A percentile compares a stretch with the other conserved stretches of the same genome.
These are phyloP conservation scores for Macrochelys suwanniensis DNA, from an alignment of 2,797 vertebrate genomes.

Conservation along the genomic window DNA sequence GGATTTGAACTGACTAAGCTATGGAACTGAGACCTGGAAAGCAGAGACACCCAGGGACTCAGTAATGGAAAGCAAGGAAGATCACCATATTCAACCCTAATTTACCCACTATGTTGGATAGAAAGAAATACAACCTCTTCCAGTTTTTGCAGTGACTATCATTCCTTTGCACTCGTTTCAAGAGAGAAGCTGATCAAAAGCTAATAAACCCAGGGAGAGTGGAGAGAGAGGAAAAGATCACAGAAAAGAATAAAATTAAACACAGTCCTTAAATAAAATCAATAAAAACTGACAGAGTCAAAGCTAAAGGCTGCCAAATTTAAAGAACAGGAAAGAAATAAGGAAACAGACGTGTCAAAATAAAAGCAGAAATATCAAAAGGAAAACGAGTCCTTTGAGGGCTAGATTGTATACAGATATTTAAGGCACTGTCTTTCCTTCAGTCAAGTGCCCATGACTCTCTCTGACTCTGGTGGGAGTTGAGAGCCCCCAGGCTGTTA, in stretches of 20 bases:
- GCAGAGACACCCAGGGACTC: not conserved
- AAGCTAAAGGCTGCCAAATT: not conserved
- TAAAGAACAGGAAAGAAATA: not conserved
- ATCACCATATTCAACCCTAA: not conserved
- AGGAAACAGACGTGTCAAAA: not conserved
- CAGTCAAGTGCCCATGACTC: not conserved
- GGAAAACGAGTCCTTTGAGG: not conserved
- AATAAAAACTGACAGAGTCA: not conserved
- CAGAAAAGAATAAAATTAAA: not conserved
- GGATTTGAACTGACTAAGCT: constrained; percentile 49
- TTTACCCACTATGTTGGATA: accelerated
- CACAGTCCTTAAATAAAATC: not conserved
- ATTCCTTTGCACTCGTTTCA: not conserved
- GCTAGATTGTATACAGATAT: accelerated
- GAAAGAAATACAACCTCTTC: not conserved
- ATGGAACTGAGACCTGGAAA: not conserved
- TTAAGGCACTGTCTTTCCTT: not conserved
- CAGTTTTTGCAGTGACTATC: not conserved
- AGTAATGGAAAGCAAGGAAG: not conserved
- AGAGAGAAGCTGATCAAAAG: not conserved
- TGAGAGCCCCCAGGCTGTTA: not conserved
- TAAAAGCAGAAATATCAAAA: not conserved
- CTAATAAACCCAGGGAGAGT: not conserved
- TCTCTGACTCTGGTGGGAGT: not conserved
- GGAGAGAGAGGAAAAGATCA: not conserved